Evolutionary conservation across 2,888 invertebrate species (phyloP).

Genomic region (Sinhomidia bicolor): DNA sequence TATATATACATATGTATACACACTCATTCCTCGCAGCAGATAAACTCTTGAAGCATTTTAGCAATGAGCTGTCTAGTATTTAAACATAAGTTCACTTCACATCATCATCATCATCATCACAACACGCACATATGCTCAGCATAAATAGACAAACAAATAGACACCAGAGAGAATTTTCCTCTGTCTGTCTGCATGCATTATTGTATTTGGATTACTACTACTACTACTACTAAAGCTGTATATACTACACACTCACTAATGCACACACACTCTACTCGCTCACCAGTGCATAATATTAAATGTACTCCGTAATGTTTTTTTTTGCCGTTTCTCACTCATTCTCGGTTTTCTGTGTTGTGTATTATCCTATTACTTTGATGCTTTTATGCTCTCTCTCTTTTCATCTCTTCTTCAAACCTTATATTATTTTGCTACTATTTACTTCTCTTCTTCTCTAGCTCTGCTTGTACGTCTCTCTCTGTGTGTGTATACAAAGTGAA

Average conservation of each 20-base stretch:
- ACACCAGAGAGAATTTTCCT: background rate
- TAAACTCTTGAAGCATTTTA: background rate
- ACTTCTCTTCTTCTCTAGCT: background rate
- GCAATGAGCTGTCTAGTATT: background rate
- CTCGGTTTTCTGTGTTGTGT: background rate
- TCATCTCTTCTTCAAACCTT: background rate
- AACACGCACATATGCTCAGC: background rate
- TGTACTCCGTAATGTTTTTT: background rate
- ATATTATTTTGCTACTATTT: background rate
- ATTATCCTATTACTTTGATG: background rate
- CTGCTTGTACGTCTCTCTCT: background rate
- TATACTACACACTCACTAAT: no score
- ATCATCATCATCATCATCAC: no score
- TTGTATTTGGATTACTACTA: no score
- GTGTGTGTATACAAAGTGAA: background rate
- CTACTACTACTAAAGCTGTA: no score
- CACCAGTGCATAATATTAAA: conserved; percentile 4
- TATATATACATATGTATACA: background rate
- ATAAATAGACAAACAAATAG: background rate
- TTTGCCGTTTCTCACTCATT: background rate
- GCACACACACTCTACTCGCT: no score
- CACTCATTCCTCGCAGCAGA: background rate
- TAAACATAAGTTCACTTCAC: background rate
- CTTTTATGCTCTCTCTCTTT: background rate
- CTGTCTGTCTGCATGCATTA: background rate